phyloP scores from a whole-genome alignment of 2,888 invertebrate genomes.

The Eristalinus aeneus region DNA sequence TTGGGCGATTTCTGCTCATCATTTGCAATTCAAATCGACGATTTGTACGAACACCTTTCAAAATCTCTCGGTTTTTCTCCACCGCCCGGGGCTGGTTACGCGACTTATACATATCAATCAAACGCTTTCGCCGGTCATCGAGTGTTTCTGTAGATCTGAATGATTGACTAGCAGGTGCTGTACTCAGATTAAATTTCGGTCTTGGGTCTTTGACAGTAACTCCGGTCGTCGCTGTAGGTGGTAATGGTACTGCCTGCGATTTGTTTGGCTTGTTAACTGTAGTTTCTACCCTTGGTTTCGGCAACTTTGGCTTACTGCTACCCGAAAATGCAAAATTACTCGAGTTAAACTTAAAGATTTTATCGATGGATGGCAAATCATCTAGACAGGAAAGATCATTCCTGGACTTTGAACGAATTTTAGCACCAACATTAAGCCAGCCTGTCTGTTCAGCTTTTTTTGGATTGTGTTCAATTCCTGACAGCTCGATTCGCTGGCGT shows the following conservation, averaged over 20 bases:
- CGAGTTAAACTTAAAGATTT: constrained; percentile 13
- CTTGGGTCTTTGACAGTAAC: background rate
- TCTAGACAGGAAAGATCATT: constrained; percentile 23
- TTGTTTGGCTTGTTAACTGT: background rate
- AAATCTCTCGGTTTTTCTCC: constrained; percentile 70
- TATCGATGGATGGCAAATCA: constrained; percentile 3
- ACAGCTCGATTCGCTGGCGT: constrained; percentile 50
- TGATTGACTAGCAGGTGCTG: constrained; percentile 8
- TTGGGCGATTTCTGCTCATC: constrained; percentile 83
- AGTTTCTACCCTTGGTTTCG: constrained; percentile 25
- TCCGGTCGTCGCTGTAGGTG: background rate
- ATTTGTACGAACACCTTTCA: constrained; percentile 87
- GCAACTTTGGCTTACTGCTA: background rate
- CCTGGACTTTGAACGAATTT: constrained; percentile 30
- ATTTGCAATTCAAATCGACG: constrained; percentile 88
- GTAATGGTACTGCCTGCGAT: background rate
- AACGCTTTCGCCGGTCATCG: constrained; percentile 75
- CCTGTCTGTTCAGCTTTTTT: constrained; percentile 8
- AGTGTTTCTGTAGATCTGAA: constrained; percentile 70
- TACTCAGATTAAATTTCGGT: constrained; percentile 34
- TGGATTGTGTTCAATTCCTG: background rate
- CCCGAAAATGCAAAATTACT: background rate
- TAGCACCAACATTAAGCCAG: background rate
- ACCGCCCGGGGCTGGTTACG: constrained; percentile 60
- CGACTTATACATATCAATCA: constrained; percentile 78